A percentile compares a stretch with the other conserved stretches of the same genome.
Conservation (phyloP, 2,113 vertebrate species). For the Dicrurus megarhynchus region DNA sequence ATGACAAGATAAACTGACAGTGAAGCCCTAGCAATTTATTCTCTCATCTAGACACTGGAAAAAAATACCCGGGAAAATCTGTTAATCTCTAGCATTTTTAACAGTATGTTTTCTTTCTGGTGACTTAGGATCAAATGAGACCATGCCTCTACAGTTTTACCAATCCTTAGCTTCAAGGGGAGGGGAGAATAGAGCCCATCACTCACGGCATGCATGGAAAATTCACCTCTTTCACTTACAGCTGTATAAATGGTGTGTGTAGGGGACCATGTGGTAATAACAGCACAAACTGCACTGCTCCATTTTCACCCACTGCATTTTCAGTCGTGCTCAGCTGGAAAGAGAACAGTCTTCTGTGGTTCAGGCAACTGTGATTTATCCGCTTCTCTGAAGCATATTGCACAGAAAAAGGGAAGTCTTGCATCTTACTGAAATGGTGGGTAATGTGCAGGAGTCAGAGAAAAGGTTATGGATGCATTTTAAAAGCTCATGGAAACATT, state of each 20-base stretch:
- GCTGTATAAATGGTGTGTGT: neutral
- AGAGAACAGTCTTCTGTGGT: neutral
- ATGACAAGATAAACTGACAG: constrained; percentile 47
- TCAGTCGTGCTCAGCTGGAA: neutral
- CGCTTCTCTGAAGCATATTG: neutral
- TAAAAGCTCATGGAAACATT: neutral
- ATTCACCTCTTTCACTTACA: neutral
- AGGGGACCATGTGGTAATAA: neutral
- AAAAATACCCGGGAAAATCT: constrained; percentile 19
- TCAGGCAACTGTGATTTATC: neutral
- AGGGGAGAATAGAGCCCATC: neutral
- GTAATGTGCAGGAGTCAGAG: neutral
- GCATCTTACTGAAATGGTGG: neutral
- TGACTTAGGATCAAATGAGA: neutral
- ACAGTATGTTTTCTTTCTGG: constrained; percentile 17
- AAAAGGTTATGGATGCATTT: neutral
- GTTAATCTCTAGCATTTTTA: constrained; percentile 35
- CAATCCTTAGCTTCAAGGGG: neutral
- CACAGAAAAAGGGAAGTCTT: neutral
- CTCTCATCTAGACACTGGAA: constrained; percentile 12
- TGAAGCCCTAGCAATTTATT: constrained; percentile 9
- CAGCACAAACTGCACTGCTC: neutral
- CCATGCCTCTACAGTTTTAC: neutral
- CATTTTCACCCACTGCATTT: neutral
- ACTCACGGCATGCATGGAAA: neutral